phyloP scores from a whole-genome alignment of 2,797 vertebrate genomes.

The Urosaurus nigricauda region DNA sequence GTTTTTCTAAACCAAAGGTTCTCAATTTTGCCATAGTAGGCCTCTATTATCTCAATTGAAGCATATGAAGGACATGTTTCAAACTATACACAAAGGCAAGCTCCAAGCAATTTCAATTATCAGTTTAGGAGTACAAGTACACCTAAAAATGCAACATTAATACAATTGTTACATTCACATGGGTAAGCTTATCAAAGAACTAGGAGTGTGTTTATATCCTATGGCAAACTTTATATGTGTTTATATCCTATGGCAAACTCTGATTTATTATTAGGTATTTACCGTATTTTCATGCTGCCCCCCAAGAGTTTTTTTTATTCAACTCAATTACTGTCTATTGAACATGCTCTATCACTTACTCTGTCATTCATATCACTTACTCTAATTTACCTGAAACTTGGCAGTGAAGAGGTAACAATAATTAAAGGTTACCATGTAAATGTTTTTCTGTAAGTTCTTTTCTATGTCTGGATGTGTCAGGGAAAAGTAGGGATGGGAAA shows the following conservation, averaged over 20 bases:
- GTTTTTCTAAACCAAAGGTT: constrained; percentile 13
- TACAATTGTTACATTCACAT: neutral
- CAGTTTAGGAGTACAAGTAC: neutral
- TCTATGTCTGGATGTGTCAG: too few species aligned
- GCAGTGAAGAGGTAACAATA: too few species aligned
- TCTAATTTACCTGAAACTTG: too few species aligned
- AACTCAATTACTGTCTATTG: too few species aligned
- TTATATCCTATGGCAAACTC: neutral
- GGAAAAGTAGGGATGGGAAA: too few species aligned
- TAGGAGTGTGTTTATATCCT: neutral
- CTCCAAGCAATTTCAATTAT: neutral
- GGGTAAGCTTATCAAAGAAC: neutral
- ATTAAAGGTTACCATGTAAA: too few species aligned
- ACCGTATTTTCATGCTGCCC: neutral
- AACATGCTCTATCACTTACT: too few species aligned
- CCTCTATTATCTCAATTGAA: neutral
- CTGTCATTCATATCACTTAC: too few species aligned
- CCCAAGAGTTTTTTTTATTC: too few species aligned
- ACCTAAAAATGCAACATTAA: neutral
- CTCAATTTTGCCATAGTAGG: neutral
- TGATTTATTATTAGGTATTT: neutral
- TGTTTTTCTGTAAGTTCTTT: too few species aligned
- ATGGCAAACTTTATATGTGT: too few species aligned
- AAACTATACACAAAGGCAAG: neutral
- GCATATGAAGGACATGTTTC: neutral